These are phyloP conservation scores for Hippolais icterina DNA, from an alignment of 2,113 vertebrate genomes.

Conservation along the genomic window DNA sequence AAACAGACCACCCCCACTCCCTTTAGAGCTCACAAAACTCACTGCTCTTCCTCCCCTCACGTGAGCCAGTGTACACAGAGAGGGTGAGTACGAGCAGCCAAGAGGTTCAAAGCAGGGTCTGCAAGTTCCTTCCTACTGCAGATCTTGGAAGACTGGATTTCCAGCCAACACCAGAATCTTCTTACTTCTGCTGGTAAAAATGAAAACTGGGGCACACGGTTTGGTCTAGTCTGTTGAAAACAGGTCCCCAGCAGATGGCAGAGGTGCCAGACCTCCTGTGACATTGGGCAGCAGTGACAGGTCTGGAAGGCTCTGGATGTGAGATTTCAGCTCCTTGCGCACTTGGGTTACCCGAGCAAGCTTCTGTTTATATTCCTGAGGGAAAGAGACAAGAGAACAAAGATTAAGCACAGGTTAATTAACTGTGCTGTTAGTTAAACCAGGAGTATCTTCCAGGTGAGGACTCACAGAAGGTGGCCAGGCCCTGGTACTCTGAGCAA, in stretches of 20 bases:
- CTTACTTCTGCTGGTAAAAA: conserved; percentile 67
- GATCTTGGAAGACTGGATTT: conserved; percentile 31
- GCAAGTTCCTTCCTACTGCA: conserved; percentile 27
- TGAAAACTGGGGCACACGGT: conserved; percentile 6
- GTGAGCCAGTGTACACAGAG: not conserved
- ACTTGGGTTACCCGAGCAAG: conserved; percentile 95
- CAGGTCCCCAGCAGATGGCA: conserved; percentile 96
- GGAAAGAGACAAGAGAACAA: not conserved
- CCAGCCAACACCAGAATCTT: conserved; percentile 51
- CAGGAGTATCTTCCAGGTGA: not conserved
- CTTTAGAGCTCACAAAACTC: conserved; percentile 7
- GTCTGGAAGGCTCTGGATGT: conserved; percentile 98
- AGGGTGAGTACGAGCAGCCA: not conserved
- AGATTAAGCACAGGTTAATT: not conserved
- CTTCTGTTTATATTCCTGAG: conserved; percentile 97
- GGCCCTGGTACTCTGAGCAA: not conserved
- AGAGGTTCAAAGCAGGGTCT: conserved; percentile 32
- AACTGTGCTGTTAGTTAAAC: not conserved
- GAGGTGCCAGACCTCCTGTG: conserved; percentile 92
- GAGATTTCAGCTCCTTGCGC: conserved; percentile 97
- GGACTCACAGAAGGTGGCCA: not conserved
- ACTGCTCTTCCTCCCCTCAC: not conserved
- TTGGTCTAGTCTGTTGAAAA: conserved; percentile 93
- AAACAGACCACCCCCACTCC: not conserved
- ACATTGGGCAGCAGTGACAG: conserved; percentile 95